Evolutionary conservation across 2,113 vertebrate genomes (phyloP), one percentile per base, ranked within the genome.

Genomic region (Tilapia sparmanii): DNA sequence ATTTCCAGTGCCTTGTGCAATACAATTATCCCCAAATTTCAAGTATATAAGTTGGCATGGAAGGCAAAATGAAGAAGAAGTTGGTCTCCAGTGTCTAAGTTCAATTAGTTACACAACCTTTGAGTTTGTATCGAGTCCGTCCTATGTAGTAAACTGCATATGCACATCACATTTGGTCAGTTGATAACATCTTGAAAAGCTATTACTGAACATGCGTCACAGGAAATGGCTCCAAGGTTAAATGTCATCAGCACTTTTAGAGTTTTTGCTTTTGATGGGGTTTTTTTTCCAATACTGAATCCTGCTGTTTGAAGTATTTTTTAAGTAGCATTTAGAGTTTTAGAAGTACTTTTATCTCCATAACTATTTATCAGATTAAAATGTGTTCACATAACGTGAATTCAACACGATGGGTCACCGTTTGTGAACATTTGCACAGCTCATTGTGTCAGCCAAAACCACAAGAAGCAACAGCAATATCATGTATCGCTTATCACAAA

Each of bases 261-360:
- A 35, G 10, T 8, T 35, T 63, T 57, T 55, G 22, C 7, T 57
- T 26, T 57, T 57, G 12, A 5, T 57, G 53, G 0, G 53, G 0
- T 0, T 6, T 22, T 55, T 55, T 57, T 63, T 4, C 29, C 1
- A 7, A 71, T 9, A 40, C 12, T 15, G 35, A 40, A 40, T 45
- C 13, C 68, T 45, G 68, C 40, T 10, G 8, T 45, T 26, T 45
- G 13, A 1, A 45, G 68, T 26, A 26, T 45, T 45, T 71, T 73
- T 26, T 45, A 45, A 7, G 5, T 45, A 0, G 68, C 22, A 45
- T 45, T 45, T 26, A 45, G 22, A 73, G 66, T 73, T 73, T 45
- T 26, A 71, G 35, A 47, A 45, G 5, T 18, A 5, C 18, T 24
- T 47, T 45, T 29, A 76, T 26, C 15, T 29, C 7, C 24, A 18